Conservation (phyloP, 2,888 invertebrate genomes). For the Apomyelois bistriatella region DNA sequence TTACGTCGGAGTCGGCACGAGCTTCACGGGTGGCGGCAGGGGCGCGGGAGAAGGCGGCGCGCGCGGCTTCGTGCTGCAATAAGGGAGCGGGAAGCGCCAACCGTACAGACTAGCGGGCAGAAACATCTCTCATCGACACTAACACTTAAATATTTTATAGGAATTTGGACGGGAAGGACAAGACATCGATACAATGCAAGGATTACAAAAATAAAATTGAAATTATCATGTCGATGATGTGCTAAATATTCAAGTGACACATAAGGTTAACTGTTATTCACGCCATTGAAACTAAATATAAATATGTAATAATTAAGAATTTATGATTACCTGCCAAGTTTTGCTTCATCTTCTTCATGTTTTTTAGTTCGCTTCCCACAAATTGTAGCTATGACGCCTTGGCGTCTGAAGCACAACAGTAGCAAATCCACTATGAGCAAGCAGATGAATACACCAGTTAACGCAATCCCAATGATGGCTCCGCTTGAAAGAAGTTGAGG, state of each 20-base stretch:
- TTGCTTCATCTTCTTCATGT: conserved; percentile 89
- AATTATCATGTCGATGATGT: conserved; percentile 56
- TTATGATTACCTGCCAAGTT: conserved; percentile 87
- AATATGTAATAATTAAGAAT: neutral
- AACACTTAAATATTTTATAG: conserved; percentile 44
- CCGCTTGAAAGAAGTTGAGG: conserved; percentile 83
- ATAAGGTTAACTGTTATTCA: conserved; percentile 9
- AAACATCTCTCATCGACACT: conserved; percentile 80
- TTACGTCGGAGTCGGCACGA: conserved; percentile 86
- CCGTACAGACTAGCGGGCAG: conserved; percentile 92
- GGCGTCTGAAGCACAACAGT: conserved; percentile 84
- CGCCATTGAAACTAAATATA: neutral
- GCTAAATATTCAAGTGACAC: conserved; percentile 24
- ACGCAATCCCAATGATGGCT: conserved; percentile 91
- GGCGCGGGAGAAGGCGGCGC: conserved; percentile 89
- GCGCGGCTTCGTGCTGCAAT: conserved; percentile 94
- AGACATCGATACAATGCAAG: conserved; percentile 32
- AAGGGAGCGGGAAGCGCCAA: conserved; percentile 97
- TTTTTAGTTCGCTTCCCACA: conserved; percentile 84
- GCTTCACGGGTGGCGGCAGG: conserved; percentile 88
- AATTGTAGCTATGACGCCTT: conserved; percentile 85
- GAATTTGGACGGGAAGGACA: conserved; percentile 26
- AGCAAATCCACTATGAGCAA: conserved; percentile 91
- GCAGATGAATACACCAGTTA: conserved; percentile 89
- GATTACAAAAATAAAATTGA: conserved; percentile 33